Percentiles rank a stretch among this genome's conserved stretches.
phyloP scores from a whole-genome alignment of 2,797 vertebrate species.

The Spinus pinus region DNA sequence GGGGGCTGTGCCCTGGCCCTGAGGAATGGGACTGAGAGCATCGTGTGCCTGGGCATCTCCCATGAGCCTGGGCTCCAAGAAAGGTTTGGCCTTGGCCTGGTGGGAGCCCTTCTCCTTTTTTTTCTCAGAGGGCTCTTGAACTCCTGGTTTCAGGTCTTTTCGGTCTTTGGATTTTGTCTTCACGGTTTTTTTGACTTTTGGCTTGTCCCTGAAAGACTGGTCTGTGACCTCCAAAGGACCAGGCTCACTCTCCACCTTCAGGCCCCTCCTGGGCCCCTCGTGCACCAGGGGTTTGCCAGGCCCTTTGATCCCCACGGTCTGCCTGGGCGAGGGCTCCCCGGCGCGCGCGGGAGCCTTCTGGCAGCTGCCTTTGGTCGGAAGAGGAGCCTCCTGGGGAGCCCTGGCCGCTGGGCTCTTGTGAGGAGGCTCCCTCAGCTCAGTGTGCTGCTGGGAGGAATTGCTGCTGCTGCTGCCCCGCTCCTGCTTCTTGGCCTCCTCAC shows the following conservation, averaged over 20 bases:
- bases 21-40: conserved; percentile 37
- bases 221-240: conserved; percentile 65
- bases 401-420: conserved; percentile 25
- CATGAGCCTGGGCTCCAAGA: neutral
- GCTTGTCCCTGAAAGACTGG: conserved; percentile 77
- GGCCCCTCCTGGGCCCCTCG: conserved; percentile 33
- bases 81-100: conserved; percentile 36
- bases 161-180: conserved; percentile 58
- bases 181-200: conserved; percentile 85
- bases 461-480: neutral
- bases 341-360: conserved; percentile 40
- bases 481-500: conserved; percentile 58
- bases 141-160: conserved; percentile 60
- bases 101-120: conserved; percentile 67
- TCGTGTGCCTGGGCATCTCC: conserved; percentile 55
- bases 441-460: conserved; percentile 5
- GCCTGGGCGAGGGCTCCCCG: conserved; percentile 22
- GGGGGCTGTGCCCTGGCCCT: conserved; percentile 37
- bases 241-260: conserved; percentile 73
- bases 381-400: conserved; percentile 30
- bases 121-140: conserved; percentile 55
- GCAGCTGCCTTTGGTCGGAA: conserved; percentile 51
- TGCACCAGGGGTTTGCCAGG: conserved; percentile 42
- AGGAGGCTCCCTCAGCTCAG: conserved; percentile 57
- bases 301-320: conserved; percentile 71